phyloP scores from a whole-genome alignment of 2,888 invertebrate species.

The Endotricha flammealis region DNA sequence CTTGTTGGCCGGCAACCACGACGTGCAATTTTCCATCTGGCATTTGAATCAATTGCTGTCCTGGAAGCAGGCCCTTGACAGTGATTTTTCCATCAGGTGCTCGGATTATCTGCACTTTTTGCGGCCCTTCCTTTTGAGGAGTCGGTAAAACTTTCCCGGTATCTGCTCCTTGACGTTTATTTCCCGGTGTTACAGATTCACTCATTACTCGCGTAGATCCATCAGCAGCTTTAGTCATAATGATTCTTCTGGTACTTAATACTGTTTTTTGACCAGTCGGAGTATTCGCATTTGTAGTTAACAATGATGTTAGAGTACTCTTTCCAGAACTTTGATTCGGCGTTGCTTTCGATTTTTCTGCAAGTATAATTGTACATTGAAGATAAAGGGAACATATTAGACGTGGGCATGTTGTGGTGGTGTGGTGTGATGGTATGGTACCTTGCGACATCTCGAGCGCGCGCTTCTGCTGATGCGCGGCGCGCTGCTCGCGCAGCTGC shows the following conservation, averaged over 20 bases:
- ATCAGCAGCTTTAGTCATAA: slow-evolving; percentile 86
- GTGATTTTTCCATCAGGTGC: slow-evolving; percentile 94
- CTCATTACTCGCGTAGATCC: slow-evolving; percentile 82
- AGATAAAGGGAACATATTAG: slow-evolving; percentile 11
- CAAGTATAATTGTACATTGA: slow-evolving; percentile 41
- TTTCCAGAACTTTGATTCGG: slow-evolving; percentile 78
- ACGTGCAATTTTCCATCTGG: slow-evolving; percentile 96
- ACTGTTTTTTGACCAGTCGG: slow-evolving; percentile 81
- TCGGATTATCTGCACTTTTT: slow-evolving; percentile 93
- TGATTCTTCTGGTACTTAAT: slow-evolving; percentile 81
- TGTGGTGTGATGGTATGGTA: neutral
- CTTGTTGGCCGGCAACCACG: slow-evolving; percentile 82
- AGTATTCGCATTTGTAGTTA: slow-evolving; percentile 72
- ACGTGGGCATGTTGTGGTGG: neutral
- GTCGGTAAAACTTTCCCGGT: slow-evolving; percentile 37
- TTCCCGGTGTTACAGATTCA: slow-evolving; percentile 70
- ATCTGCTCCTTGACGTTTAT: slow-evolving; percentile 62
- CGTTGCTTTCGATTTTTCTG: slow-evolving; percentile 59
- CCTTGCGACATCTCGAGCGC: slow-evolving; percentile 83
- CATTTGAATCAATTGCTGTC: slow-evolving; percentile 95
- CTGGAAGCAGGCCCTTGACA: slow-evolving; percentile 93
- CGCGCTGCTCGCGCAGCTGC: slow-evolving; percentile 90
- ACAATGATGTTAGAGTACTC: slow-evolving; percentile 82
- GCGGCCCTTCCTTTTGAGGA: slow-evolving; percentile 74
- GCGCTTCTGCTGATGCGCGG: slow-evolving; percentile 93